Evolutionary conservation across 1,140 invertebrate genomes (phyloP).

Genomic region (Fopius arisanus): DNA sequence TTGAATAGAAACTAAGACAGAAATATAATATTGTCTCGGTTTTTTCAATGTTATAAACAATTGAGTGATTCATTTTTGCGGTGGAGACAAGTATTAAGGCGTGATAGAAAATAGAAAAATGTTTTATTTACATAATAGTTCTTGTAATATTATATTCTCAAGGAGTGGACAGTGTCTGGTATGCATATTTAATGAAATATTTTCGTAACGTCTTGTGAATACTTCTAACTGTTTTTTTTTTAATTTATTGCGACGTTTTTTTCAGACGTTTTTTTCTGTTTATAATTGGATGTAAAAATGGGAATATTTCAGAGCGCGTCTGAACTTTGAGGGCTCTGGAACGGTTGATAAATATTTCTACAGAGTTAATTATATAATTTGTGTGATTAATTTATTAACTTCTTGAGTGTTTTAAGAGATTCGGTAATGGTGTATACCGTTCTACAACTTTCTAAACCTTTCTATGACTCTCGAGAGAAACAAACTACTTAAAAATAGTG

Average conservation of each 20-base stretch:
- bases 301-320: no score
- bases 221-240: neutral
- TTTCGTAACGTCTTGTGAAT: neutral
- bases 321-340: no score
- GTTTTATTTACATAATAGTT: neutral
- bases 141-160: neutral
- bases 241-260: neutral
- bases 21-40: neutral
- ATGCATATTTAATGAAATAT: constrained; percentile 9
- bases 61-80: constrained; percentile 1
- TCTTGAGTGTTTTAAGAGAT: no score
- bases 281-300: no score
- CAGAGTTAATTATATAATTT: no score
- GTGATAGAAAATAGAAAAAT: neutral
- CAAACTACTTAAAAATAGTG: no score
- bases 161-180: neutral
- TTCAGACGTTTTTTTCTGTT: no score
- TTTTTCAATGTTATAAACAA: neutral
- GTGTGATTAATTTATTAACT: no score
- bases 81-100: neutral
- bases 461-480: no score
- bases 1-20: neutral
- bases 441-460: no score
- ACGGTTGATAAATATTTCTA: no score
- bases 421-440: no score